A percentile compares a stretch with the other conserved stretches of the same genome.
These are phyloP conservation scores for Lagenorhynchus albirostris DNA, from an alignment of 2,113 vertebrate genomes.

Conservation along the genomic window DNA sequence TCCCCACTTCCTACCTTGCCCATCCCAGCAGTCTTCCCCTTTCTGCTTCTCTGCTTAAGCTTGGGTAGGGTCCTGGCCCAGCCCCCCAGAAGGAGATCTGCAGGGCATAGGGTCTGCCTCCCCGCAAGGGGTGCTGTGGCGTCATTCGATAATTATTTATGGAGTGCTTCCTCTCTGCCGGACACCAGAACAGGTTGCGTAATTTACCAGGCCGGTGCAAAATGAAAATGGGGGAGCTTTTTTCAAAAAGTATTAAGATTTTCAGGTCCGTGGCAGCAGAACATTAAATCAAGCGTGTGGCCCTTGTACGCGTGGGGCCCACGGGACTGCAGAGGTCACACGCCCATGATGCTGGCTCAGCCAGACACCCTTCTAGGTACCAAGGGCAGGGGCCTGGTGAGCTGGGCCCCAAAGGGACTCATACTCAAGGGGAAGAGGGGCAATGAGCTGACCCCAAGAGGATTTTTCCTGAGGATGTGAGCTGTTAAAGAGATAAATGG, in stretches of 20 bases:
- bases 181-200: accelerated
- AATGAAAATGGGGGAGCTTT: neutral
- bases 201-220: neutral
- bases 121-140: neutral
- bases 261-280: neutral
- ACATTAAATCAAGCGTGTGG: accelerated
- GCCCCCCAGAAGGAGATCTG: neutral
- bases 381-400: neutral
- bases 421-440: neutral
- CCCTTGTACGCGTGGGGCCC: neutral
- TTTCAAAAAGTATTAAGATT: neutral
- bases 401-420: neutral
- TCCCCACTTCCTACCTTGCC: too few relatives aligned
- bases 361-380: neutral
- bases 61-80: neutral
- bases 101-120: neutral
- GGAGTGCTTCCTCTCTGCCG: neutral
- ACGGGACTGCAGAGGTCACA: neutral
- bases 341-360: accelerated
- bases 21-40: too few relatives aligned
- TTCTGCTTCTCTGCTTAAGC: neutral
- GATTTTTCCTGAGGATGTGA: neutral
- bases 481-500: neutral
- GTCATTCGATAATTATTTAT: too few relatives aligned
- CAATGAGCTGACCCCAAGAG: neutral